Base-by-base conservation (phyloP, 2,888 invertebrate species). In the Lepidochrysops patricia region DNA sequence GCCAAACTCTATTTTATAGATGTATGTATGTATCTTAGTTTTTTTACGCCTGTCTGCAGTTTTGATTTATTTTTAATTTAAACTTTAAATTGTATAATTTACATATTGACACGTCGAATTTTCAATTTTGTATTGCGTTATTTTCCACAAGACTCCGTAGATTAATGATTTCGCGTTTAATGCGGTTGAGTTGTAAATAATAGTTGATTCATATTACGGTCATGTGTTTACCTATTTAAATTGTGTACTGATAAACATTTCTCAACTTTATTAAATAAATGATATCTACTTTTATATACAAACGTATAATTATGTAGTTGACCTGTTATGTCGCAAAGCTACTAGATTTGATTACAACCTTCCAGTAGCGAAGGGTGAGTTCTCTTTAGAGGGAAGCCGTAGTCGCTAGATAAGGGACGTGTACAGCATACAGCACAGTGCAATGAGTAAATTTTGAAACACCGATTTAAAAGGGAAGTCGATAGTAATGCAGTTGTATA, bases 91-190 rank as follows among this genome's bases (percentile, higher is more conserved):
- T 4, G 4, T 19, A 19, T 43, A 19, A 43, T 43, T 43, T 43
- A 43, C 43, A 43, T 43, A 43, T 43, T 19, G 9, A 23, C 13
- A 52, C 52, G 15, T 27, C 13, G 52, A 27, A 26, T 52, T 54
- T 29, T 29, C 29, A 54, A 54, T 54, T 54, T 54, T 26, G 19
- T 27, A 15, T 23, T 54, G 19, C 54, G 23, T 54, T 19, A 54
- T 54, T 26, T 27, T 52, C 52, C 19, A 12, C 54, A 54, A 32
- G 54, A 32, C 32, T 54, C 15, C 12, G 12, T 54, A 32, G 54
- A 54, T 54, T 29, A 54, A 54, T 54, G 32, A 12, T 19, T 50
- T 27, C 27, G 52, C 52, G 13, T 52, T 27, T 7, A 52, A 27
- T 50, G 27, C 50, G 15, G 54, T 7, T 43, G 29, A 19, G 19